Base-by-base conservation (phyloP, 2,113 vertebrate species). In the Tachysurus fulvidraco region DNA sequence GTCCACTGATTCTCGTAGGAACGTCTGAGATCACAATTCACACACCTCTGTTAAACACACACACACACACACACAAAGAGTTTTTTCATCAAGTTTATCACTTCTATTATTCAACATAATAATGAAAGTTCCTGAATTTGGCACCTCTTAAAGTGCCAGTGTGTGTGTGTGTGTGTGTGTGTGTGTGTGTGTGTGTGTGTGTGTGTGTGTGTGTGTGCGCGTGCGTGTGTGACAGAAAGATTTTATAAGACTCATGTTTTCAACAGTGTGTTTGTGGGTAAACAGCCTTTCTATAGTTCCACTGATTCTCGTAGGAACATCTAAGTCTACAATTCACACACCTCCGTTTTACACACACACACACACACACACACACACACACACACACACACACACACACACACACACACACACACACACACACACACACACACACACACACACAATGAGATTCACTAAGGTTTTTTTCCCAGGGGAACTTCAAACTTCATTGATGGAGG, bases 1-100 rank as follows among this genome's bases (percentile, higher is more conserved):
- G 60, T 74, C 83, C n/a, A 50, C 44, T 85, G 83, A 36, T 76
- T 85, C 84, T 85, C 84, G 60, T 85, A 85, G 74, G 74, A 85
- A 85, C 74, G 28, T 13, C 74, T 55, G 12, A 67, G 64, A 23
- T 46, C 2, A 55, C 46, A 30, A 67, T 78, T 85, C 74, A 79
- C 74, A 79, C 74, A 65, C 60, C 25, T 85, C 84, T 67, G 41
- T 19, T 52, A 85, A 85, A 44, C 55, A 60, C 41, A 74, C 30
- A 84, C 83, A 67, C 81, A 83, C 78, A 79, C 46, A 80, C 78
- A 81, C 82, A 67, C 65, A 69, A 5, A 69, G 1, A 28, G 10
- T 19, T 41, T 21, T 19, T 71, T 71, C 36, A n/a, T 25, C 10
- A 4, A 30, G 5, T 67, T 1, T 67, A 30, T 36, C 36, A 36